Base-by-base conservation (phyloP, 1,140 invertebrate species). In the Trachymyrmex septentrionalis region DNA sequence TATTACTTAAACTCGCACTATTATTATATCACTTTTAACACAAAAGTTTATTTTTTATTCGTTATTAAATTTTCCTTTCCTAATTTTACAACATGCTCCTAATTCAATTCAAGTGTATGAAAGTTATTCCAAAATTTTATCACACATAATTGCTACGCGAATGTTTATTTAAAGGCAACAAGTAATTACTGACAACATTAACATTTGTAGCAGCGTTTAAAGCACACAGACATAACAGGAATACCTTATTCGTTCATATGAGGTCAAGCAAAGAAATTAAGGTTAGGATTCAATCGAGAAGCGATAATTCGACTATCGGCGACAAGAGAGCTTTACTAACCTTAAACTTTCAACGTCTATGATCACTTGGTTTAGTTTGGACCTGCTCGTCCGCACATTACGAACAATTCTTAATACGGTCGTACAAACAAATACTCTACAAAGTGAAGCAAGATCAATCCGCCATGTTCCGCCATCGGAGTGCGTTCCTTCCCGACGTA, bases 261-360 rank as follows among this genome's bases (percentile, higher is more conserved):
- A 81, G 78, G 21, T 81, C 66, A 59, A 81, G 30, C 48, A 38
- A 34, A 59, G 16, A 71, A 24, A 44, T 44, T 9, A 24, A 81
- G 78, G 78, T 81, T 81, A 81, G 66, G 34, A 24, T 81, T 10
- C 16, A 57, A 71, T 21, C 24, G 38, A 48, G 14, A 21, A 34
- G 14, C 24, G 27, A 34, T 38, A 69, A 38, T 7, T 38, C 7
- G 5, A 44, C 10, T n/a, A 6, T 44, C 24, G 19, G 3, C 3
- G 9, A 69, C 1, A 9, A 19, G 1, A 19, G 44, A 71, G 6
- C 10, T 57, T 7, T 2, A 80, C 64, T 71, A 16, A 71, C 78
- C 66, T 81, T 34, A 81, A 81, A 71, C 50, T 27, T 81, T 81
- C 78, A 81, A 71, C 66, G 66, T 81, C 78, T 64, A 81, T 50